Percentiles rank a stretch among this genome's conserved stretches.
Conservation (phyloP, 2,113 vertebrate species). For the Eublepharis macularius region DNA sequence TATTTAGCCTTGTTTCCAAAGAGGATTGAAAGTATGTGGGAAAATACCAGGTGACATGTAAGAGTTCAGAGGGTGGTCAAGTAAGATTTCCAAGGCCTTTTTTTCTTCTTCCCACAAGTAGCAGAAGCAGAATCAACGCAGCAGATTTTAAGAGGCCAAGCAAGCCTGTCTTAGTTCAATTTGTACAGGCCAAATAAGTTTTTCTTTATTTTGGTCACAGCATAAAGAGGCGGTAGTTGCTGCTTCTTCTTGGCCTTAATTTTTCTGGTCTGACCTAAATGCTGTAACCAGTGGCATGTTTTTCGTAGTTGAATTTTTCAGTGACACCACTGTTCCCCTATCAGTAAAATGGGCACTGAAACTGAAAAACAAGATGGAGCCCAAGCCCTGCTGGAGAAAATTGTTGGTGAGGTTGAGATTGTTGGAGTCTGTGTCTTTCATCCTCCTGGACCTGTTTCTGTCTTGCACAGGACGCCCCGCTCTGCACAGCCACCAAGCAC, state of each 20-base stretch:
- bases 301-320: background rate
- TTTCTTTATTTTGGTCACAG: too few species aligned
- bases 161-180: background rate
- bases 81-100: background rate
- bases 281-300: background rate
- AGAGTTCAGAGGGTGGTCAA: too few species aligned
- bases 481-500: slow-evolving; percentile 30
- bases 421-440: background rate
- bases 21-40: too few species aligned
- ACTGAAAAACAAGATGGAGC: too few species aligned
- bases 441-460: background rate
- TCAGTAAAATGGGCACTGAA: background rate
- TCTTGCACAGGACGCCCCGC: slow-evolving; percentile 52
- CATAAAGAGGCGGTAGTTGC: background rate
- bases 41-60: too few species aligned
- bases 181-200: background rate
- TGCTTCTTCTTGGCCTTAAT: background rate
- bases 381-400: background rate
- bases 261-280: background rate
- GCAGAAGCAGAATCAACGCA: background rate
- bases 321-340: background rate
- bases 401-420: rapidly evolving
- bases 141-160: too few species aligned
- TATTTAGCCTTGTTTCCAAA: too few species aligned
- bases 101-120: background rate